Conservation (phyloP, 1,140 invertebrate species). For the Araneus ventricosus region DNA sequence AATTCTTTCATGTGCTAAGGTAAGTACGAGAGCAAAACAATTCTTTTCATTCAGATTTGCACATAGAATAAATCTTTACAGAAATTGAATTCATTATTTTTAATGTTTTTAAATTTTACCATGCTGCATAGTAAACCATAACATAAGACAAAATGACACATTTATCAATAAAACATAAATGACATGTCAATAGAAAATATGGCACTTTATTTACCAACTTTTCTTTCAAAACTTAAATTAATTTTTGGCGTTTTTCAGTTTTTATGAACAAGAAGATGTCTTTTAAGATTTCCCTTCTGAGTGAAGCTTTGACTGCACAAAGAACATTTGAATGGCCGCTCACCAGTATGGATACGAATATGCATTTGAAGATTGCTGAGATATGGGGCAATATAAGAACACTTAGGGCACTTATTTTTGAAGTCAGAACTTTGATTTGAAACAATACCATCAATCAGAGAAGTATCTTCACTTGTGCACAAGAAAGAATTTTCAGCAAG, state of each 20-base stretch:
- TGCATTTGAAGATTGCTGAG: constrained; percentile 20
- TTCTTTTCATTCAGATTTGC: too few species aligned
- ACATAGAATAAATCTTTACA: too few species aligned
- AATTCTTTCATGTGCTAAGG: too few species aligned
- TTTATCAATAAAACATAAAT: too few species aligned
- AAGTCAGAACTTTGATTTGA: neutral
- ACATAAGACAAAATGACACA: too few species aligned
- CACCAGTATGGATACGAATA: constrained; percentile 71
- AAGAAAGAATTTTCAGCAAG: neutral
- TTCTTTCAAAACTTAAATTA: neutral
- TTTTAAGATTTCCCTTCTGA: constrained; percentile 56
- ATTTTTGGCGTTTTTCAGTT: neutral
- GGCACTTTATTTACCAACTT: too few species aligned
- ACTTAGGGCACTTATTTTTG: neutral
- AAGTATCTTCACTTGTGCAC: neutral
- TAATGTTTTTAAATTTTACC: too few species aligned
- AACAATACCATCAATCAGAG: neutral
- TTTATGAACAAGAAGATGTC: neutral
- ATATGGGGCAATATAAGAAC: neutral
- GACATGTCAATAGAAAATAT: too few species aligned
- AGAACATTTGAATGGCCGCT: constrained; percentile 66
- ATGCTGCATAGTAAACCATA: too few species aligned
- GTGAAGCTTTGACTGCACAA: constrained; percentile 39
- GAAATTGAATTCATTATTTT: too few species aligned
- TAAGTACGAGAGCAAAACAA: too few species aligned